These are phyloP conservation scores for Alcis repandata DNA, from an alignment of 2,888 invertebrate species.

Conservation along the genomic window DNA sequence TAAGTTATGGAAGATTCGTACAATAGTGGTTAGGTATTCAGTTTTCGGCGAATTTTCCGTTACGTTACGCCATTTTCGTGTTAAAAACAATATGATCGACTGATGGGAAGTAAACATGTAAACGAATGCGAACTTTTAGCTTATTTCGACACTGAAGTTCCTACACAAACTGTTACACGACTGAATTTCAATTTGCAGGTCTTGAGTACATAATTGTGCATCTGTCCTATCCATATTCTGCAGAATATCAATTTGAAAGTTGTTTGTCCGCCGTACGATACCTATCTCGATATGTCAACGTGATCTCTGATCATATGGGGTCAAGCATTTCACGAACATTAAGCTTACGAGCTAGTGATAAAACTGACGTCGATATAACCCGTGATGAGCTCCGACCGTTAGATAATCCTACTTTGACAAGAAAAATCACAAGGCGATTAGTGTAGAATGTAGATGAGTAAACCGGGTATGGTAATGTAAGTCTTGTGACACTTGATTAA, in stretches of 20 bases:
- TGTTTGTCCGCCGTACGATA: slow-evolving; percentile 60
- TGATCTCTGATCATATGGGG: slow-evolving; percentile 55
- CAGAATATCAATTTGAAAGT: slow-evolving; percentile 63
- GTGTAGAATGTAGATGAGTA: slow-evolving; percentile 3
- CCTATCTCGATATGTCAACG: slow-evolving; percentile 56
- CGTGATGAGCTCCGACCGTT: slow-evolving; percentile 23
- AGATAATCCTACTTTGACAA: slow-evolving; percentile 17
- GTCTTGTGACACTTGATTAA: slow-evolving; percentile 6
- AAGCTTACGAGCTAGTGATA: slow-evolving; percentile 42
- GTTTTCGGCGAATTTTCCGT: too few relatives aligned
- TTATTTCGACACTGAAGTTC: too few relatives aligned
- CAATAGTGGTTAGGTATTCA: too few relatives aligned
- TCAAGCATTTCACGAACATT: slow-evolving; percentile 54
- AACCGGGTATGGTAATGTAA: slow-evolving; percentile 26
- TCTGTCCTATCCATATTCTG: slow-evolving; percentile 3
- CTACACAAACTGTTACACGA: too few relatives aligned
- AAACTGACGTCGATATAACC: slow-evolving; percentile 37
- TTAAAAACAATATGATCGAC: too few relatives aligned
- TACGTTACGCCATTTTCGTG: too few relatives aligned
- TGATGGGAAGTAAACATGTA: too few relatives aligned
- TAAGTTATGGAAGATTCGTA: too few relatives aligned
- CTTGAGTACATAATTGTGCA: background rate
- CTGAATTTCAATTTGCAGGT: too few relatives aligned
- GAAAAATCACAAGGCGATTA: slow-evolving; percentile 27
- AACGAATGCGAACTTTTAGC: too few relatives aligned